A percentile compares a stretch with the other conserved stretches of the same genome.
Evolutionary conservation across 2,888 invertebrate genomes (phyloP).

Genomic region (Monochamus alternatus): DNA sequence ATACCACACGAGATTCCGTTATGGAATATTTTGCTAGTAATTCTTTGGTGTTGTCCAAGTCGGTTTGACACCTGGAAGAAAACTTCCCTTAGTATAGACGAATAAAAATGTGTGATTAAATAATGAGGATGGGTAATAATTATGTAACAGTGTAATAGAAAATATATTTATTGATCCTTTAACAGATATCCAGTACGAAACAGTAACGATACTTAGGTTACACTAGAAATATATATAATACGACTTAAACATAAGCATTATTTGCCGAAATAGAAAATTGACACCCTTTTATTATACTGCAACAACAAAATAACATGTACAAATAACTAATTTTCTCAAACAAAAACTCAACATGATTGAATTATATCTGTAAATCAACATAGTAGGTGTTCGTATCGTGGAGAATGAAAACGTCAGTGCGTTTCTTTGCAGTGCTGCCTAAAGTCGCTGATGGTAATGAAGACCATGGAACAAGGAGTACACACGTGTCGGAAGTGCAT

Average conservation of each 20-base stretch:
- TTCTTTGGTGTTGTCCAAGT: constrained; percentile 16
- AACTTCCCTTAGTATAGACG: constrained; percentile 32
- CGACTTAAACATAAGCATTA: too few relatives aligned
- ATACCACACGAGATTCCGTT: constrained; percentile 30
- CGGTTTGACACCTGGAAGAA: constrained; percentile 28
- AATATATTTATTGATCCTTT: neutral
- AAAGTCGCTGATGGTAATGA: constrained; percentile 11
- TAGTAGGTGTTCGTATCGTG: too few relatives aligned
- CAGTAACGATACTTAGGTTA: too few relatives aligned
- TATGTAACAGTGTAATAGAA: neutral
- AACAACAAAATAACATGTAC: too few relatives aligned
- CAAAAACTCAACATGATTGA: neutral
- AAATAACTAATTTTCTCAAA: neutral
- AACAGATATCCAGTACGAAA: too few relatives aligned
- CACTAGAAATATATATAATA: too few relatives aligned
- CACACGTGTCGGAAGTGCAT: constrained; percentile 1
- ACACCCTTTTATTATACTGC: too few relatives aligned
- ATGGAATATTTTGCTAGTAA: constrained; percentile 39
- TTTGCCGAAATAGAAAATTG: too few relatives aligned
- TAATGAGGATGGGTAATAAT: too few relatives aligned
- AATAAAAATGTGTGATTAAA: constrained; percentile 22
- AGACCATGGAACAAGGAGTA: neutral
- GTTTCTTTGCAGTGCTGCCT: constrained; percentile 7
- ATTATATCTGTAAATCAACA: neutral
- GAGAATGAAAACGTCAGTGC: constrained; percentile 8